Evolutionary conservation across 2,888 invertebrate genomes (phyloP).

Genomic region (Agapostemon virescens): DNA sequence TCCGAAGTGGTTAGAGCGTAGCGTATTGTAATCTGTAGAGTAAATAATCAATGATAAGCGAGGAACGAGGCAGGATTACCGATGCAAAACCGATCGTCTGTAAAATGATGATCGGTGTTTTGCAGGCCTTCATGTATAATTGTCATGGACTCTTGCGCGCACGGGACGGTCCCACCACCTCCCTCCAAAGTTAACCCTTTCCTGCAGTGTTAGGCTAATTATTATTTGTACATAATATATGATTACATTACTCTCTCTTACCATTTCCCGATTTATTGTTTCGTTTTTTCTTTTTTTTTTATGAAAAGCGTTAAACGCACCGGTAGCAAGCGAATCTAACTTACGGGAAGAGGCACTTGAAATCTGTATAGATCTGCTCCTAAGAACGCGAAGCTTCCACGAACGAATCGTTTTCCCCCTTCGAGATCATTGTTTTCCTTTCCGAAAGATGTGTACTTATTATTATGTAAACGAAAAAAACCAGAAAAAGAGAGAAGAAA

Average conservation of each 20-base stretch:
- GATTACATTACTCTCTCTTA: slow-evolving; percentile 69
- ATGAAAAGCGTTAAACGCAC: slow-evolving; percentile 70
- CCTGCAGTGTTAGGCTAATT: slow-evolving; percentile 73
- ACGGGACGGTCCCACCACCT: slow-evolving; percentile 71
- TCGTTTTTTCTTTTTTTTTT: slow-evolving; percentile 58
- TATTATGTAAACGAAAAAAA: slow-evolving; percentile 32
- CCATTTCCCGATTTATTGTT: slow-evolving; percentile 71
- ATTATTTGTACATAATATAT: slow-evolving; percentile 74
- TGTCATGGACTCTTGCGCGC: slow-evolving; percentile 71
- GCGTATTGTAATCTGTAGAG: slow-evolving; percentile 71
- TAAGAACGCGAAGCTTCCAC: slow-evolving; percentile 26
- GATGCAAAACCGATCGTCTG: background rate
- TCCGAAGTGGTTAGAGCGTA: slow-evolving; percentile 66
- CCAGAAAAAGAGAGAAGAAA: too few relatives aligned
- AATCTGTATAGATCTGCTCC: slow-evolving; percentile 62
- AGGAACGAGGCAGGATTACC: slow-evolving; percentile 67
- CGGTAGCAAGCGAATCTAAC: slow-evolving; percentile 60
- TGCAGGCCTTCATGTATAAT: slow-evolving; percentile 67
- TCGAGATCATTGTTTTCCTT: slow-evolving; percentile 17
- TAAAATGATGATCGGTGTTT: background rate
- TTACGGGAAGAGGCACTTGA: slow-evolving; percentile 70
- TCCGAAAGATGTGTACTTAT: slow-evolving; percentile 38
- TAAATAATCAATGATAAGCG: slow-evolving; percentile 55
- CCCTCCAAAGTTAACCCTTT: slow-evolving; percentile 74
- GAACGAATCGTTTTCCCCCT: slow-evolving; percentile 13